Evolutionary conservation across 2,113 vertebrate genomes (phyloP), one percentile per base, ranked within the genome.

Genomic region (Fregata magnificens): DNA sequence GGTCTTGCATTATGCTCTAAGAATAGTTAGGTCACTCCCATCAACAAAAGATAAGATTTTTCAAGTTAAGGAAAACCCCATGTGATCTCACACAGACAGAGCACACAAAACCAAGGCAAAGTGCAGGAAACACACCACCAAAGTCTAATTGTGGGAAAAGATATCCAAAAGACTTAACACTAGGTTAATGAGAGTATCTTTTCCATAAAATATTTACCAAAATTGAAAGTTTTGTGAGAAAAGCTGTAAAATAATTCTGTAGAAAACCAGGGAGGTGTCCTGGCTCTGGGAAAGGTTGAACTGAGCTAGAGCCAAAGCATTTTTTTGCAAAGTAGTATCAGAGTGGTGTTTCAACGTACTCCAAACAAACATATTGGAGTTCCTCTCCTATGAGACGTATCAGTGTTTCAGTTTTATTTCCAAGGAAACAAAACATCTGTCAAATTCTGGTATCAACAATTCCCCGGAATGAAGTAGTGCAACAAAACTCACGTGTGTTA

Each of bases 11-110:
- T 95, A 76, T 92, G 56, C 12, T 93, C 88, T 95, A 87, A 97
- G 91, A 95, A 89, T 88, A 97, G 61, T 5, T 28, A 95, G 80
- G 88, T 82, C 74, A 85, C 95, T 96, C 86, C 86, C 42, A 29
- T 73, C 31, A 95, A 91, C 79, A 90, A 92, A 91, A 91, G 92
- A 93, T 93, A 88, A 94, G 78, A 52, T 67, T 95, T 95, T 87
- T 91, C 36, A 71, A 87, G 61, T 82, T 91, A 86, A 93, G 91
- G 73, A 86, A 95, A 97, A 56, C 21, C 70, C 77, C 47, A 36
- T 67, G 81, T 81, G 85, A 95, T 79, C 82, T 86, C 26, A 71
- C 52, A 88, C 18, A 89, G 73, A 65, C 73, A 66, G 25, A 93
- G 22, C 5, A 71, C 47, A 91, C 24, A 82, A 92, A 94, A 76